These are phyloP conservation scores for Pluvianellus socialis DNA, from an alignment of 2,113 vertebrate genomes.

Conservation along the genomic window DNA sequence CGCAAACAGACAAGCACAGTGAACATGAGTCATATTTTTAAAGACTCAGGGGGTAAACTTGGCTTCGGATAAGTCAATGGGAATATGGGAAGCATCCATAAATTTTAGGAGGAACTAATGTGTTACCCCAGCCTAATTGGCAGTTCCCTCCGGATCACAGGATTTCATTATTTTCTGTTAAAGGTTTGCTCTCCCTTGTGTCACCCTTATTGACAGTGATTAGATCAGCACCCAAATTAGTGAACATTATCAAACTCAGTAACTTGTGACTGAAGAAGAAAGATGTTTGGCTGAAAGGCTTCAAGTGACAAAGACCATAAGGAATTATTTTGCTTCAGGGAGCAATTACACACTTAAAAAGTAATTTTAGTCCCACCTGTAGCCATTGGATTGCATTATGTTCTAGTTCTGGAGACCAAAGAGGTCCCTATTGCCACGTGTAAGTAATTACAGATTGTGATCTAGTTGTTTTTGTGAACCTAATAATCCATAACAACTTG, in stretches of 20 bases:
- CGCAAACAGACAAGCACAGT: not conserved
- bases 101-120: not conserved
- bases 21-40: not conserved
- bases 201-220: not conserved
- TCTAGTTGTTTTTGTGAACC: slow-evolving; percentile 19
- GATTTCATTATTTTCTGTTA: not conserved
- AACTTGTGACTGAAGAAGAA: not conserved
- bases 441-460: slow-evolving; percentile 39
- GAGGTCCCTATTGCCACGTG: not conserved
- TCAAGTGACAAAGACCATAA: slow-evolving; percentile 13
- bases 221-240: not conserved
- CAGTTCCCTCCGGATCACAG: not conserved
- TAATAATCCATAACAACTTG: slow-evolving; percentile 39
- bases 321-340: slow-evolving; percentile 31
- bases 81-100: not conserved
- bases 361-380: slow-evolving; percentile 35
- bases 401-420: slow-evolving; percentile 1
- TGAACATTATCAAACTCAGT: not conserved
- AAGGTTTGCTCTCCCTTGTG: not conserved
- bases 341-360: slow-evolving; percentile 34
- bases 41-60: not conserved
- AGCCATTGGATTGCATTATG: slow-evolving; percentile 11
- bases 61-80: not conserved
- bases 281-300: not conserved
- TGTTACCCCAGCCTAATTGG: not conserved